These are phyloP conservation scores for Drosophila putrida DNA, from an alignment of 2,888 invertebrate species.

Conservation along the genomic window DNA sequence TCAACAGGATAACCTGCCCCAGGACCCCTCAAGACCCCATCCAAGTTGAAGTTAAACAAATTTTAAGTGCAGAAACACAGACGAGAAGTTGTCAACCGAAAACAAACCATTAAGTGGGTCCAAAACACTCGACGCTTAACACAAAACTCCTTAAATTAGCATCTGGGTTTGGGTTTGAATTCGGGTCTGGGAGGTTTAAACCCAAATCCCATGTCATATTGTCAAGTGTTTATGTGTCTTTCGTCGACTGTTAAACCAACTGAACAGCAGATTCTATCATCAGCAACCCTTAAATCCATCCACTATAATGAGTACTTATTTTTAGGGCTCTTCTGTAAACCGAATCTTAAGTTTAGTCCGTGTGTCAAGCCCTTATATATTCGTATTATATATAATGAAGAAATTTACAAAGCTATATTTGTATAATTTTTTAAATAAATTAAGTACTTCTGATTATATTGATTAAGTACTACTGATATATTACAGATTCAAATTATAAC, in stretches of 20 bases:
- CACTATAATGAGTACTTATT: constrained; percentile 4
- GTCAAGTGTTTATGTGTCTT: constrained; percentile 70
- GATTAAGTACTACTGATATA: too few relatives aligned
- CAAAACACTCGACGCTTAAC: constrained; percentile 64
- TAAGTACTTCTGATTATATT: too few relatives aligned
- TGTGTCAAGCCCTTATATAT: too few relatives aligned
- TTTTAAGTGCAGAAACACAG: constrained; percentile 59
- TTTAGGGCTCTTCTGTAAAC: not conserved
- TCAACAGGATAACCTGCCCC: constrained; percentile 23
- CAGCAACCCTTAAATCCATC: constrained; percentile 42
- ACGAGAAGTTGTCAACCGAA: constrained; percentile 79
- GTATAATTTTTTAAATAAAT: too few relatives aligned
- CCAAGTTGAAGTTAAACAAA: constrained; percentile 68
- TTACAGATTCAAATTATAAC: too few relatives aligned
- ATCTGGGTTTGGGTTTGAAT: constrained; percentile 23
- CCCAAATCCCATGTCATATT: constrained; percentile 60
- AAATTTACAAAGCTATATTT: too few relatives aligned
- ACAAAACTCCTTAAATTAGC: constrained; percentile 68
- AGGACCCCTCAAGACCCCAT: not conserved
- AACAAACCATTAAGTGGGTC: constrained; percentile 81
- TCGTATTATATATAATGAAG: too few relatives aligned
- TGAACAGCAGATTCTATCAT: not conserved
- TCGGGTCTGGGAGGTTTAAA: not conserved
- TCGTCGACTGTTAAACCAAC: not conserved
- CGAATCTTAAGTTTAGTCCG: not conserved